Conservation (phyloP, 2,888 invertebrate species). For the Phyto melanocephala region DNA sequence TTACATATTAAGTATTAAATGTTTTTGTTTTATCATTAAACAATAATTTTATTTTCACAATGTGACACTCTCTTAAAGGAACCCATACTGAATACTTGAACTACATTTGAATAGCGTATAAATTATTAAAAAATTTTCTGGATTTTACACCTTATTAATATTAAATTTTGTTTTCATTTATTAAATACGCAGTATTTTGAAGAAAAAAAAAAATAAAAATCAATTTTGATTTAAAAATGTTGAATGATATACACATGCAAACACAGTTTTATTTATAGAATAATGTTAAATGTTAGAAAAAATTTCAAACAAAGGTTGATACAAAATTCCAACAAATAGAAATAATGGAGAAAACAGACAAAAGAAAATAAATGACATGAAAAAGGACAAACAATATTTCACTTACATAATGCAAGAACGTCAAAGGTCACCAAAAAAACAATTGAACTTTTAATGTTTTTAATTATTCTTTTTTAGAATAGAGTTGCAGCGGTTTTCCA, state of each 20-base stretch:
- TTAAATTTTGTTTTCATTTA: slow-evolving; percentile 16
- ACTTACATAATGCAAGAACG: no score
- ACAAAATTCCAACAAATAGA: not conserved
- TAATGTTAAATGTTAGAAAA: not conserved
- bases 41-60: no score
- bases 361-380: not conserved
- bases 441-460: no score
- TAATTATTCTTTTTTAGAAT: no score
- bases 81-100: not conserved
- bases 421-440: no score
- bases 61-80: not conserved
- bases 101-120: not conserved
- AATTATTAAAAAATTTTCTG: not conserved
- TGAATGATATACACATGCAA: not conserved
- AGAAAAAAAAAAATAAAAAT: not conserved
- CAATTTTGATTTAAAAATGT: not conserved
- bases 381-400: not conserved
- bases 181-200: slow-evolving; percentile 23
- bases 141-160: slow-evolving; percentile 7
- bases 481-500: no score
- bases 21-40: no score
- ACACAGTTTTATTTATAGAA: slow-evolving; percentile 1
- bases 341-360: not conserved
- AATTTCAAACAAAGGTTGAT: not conserved
- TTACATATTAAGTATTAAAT: no score